These are phyloP conservation scores for Sebastolobus alascanus DNA, from an alignment of 2,797 vertebrate species.

Conservation along the genomic window DNA sequence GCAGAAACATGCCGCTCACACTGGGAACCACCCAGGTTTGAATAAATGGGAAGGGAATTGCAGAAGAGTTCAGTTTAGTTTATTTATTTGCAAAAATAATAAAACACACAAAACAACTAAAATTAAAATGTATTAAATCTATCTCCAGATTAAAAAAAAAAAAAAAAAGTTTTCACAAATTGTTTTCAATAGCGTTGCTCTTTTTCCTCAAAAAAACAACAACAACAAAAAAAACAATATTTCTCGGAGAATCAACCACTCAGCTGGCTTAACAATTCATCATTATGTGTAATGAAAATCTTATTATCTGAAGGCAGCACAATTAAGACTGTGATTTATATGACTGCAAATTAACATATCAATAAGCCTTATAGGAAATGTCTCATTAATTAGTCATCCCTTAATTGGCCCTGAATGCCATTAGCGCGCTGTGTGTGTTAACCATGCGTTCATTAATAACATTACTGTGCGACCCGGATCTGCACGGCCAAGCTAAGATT, in stretches of 20 bases:
- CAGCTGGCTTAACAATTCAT: slow-evolving; percentile 49
- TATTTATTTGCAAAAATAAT: neutral
- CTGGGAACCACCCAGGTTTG: slow-evolving; percentile 11
- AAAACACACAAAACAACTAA: neutral
- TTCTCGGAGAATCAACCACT: slow-evolving; percentile 33
- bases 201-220: neutral
- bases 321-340: slow-evolving; percentile 77
- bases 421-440: slow-evolving; percentile 63
- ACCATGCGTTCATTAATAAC: slow-evolving; percentile 67
- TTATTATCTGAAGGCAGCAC: slow-evolving; percentile 60
- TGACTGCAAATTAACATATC: slow-evolving; percentile 78
- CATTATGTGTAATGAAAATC: slow-evolving; percentile 54
- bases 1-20: neutral
- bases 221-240: neutral
- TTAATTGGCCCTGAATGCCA: slow-evolving; percentile 80
- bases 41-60: neutral
- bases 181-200: neutral
- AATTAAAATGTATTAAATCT: neutral
- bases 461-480: slow-evolving; percentile 44
- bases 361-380: slow-evolving; percentile 80
- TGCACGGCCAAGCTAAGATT: slow-evolving; percentile 55
- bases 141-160: neutral
- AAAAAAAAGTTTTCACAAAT: neutral
- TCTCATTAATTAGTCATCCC: slow-evolving; percentile 81
- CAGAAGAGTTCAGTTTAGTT: neutral